These are phyloP conservation scores for Creontiades dilutus DNA, from an alignment of 2,888 invertebrate species.

Conservation along the genomic window DNA sequence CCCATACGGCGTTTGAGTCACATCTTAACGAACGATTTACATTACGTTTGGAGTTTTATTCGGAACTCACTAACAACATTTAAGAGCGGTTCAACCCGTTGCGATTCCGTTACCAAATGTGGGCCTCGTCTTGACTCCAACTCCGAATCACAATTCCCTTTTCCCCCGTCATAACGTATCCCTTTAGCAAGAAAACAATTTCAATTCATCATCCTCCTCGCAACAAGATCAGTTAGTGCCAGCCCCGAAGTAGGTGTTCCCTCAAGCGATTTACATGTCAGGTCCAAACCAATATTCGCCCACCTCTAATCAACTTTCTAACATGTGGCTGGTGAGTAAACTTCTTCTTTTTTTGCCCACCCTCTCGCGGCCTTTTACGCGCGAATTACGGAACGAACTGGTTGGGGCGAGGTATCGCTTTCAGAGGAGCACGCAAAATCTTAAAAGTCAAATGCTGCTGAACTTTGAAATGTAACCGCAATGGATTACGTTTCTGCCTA, in stretches of 20 bases:
- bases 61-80: neutral
- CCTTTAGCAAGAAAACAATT: neutral
- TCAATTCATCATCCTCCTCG: constrained; percentile 33
- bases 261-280: constrained; percentile 6
- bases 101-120: neutral
- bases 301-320: constrained; percentile 39
- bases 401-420: neutral
- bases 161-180: neutral
- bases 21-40: too few relatives aligned
- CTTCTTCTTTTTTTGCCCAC: neutral
- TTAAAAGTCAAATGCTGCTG: neutral
- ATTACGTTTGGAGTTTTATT: too few relatives aligned
- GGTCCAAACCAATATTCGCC: constrained; percentile 16
- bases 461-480: neutral
- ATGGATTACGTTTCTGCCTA: neutral
- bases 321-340: constrained; percentile 2
- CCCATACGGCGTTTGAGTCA: neutral
- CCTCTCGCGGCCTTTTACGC: neutral
- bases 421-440: neutral
- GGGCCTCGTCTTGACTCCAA: neutral
- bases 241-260: neutral
- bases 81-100: neutral
- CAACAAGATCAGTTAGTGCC: constrained; percentile 1
- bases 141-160: neutral
- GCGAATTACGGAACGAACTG: constrained; percentile 36